Evolutionary conservation across 2,888 invertebrate species (phyloP), one percentile per base, ranked within the genome.

Genomic region (Dasypogon diadema): DNA sequence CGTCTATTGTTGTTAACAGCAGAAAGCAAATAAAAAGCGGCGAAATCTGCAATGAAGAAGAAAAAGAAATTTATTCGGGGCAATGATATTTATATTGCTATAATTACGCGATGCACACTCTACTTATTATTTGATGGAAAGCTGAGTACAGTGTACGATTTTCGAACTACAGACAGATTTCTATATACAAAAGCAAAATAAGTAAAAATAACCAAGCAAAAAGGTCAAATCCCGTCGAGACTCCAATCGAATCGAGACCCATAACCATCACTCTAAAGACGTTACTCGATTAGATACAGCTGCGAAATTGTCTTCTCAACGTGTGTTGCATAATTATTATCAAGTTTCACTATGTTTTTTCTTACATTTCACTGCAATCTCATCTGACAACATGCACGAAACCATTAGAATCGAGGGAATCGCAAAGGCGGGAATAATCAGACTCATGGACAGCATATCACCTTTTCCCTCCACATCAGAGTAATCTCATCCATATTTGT

Each of bases 21-120:
- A 74, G 58, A 30, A 78, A 58, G 51, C 74, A 76, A 24, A 63
- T 63, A 58, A 76, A 34, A n/a, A 77, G 42, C 55, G 73, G 76
- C 46, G 75, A 73, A 76, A 77, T 73, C 78, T 78, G 65, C 12
- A 77, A 77, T 30, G 8, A 30, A 30, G 8, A 30, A 30, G 8
- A 30, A 30, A 30, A 30, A 30, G 30, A 30, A 30, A 26, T 48
- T 68, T 68, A 68, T 30, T 55, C n/a, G 56, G n/a, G 14, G 34
- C 46, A 58, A 74, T 42, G 8, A 46, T 42, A 46, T 21, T 60
- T 30, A 60, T 10, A 30, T 60, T 18, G n/a, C 10, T 26, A 6
- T 14, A 16, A 8, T 58, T 58, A 14, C 34, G 1, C 56, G 18
- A 51, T 51, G 51, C 51, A 18, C 18, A 18, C 16, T 51, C 18